Conservation (phyloP, 1,140 invertebrate species). For the Berghia stephanieae region DNA sequence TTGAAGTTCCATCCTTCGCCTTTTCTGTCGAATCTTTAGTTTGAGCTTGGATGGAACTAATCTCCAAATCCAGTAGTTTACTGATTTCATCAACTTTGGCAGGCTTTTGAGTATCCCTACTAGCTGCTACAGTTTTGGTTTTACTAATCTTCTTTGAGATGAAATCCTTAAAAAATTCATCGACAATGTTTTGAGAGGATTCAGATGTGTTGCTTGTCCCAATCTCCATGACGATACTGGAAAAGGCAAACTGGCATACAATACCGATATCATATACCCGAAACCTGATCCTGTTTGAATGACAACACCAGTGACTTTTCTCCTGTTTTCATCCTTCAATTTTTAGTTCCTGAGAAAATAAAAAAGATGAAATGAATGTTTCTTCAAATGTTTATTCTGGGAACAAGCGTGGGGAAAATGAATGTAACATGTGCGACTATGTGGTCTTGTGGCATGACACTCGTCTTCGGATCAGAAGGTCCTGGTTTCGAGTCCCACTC, state of each 20-base stretch:
- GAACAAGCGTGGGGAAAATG: too few relatives aligned
- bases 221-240: too few relatives aligned
- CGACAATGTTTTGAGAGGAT: constrained; percentile 44
- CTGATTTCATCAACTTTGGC: constrained; percentile 62
- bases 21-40: constrained; percentile 14
- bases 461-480: too few relatives aligned
- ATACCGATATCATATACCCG: not conserved
- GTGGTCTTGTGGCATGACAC: too few relatives aligned
- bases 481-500: too few relatives aligned
- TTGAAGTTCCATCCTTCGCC: not conserved
- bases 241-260: not conserved
- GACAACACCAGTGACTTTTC: constrained; percentile 1
- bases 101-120: constrained; percentile 57
- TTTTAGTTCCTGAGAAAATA: not conserved
- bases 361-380: not conserved
- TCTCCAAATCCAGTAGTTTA: constrained; percentile 66
- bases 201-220: not conserved
- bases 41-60: constrained; percentile 36
- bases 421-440: too few relatives aligned
- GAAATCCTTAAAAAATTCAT: constrained; percentile 56
- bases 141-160: constrained; percentile 47
- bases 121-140: constrained; percentile 43
- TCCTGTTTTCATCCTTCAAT: not conserved
- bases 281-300: not conserved
- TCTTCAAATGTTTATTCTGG: too few relatives aligned